Base-by-base conservation (phyloP, 2,113 vertebrate genomes). In the Hippopotamus amphibius region DNA sequence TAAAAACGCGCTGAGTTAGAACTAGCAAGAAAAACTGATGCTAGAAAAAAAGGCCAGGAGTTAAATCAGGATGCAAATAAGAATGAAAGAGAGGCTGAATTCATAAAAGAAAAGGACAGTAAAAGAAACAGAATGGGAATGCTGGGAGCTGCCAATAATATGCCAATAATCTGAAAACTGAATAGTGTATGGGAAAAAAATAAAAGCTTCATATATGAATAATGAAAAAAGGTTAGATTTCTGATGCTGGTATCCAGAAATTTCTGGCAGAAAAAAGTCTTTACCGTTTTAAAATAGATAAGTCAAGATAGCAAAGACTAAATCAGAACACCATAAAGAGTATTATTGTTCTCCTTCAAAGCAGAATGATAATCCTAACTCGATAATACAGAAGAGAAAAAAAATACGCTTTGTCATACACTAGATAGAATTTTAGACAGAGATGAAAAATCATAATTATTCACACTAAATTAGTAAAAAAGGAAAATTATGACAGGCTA, bases 381-480 rank as follows among this genome's bases (percentile, higher is more conserved):
- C 30, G 59, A 76, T 21, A 74, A 72, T 28, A 81, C 0, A 14
- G 7, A 95, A 94, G 7, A 94, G 7, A 48, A 14, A 9, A 83
- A 81, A 95, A 83, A 55, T 57, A 92, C 0, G 15, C 4, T 81
- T 76, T 85, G 59, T 85, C 24, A 61, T 74, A 82, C 5, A 85
- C 19, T 28, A n/a, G 41, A 33, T 14, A 68, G 53, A 95, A 92
- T 79, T 85, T 57, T 88, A 57, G 72, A 66, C 6, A 89, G 24
- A 93, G n/a, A 50, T 69, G 14, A 90, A 96, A 96, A 81, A 69
- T 19, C 16, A 1, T 55, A 91, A 93, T 79, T 86, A 86, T 55
- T 90, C 63, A 92, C 21, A 80, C 5, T 76, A 92, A 96, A 89
- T 92, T 55, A 95, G 24, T n/a, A 96, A 96, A 33, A 91, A 28